Evolutionary conservation across 2,797 vertebrate genomes (phyloP).

Genomic region (Thripadectes ignobilis): DNA sequence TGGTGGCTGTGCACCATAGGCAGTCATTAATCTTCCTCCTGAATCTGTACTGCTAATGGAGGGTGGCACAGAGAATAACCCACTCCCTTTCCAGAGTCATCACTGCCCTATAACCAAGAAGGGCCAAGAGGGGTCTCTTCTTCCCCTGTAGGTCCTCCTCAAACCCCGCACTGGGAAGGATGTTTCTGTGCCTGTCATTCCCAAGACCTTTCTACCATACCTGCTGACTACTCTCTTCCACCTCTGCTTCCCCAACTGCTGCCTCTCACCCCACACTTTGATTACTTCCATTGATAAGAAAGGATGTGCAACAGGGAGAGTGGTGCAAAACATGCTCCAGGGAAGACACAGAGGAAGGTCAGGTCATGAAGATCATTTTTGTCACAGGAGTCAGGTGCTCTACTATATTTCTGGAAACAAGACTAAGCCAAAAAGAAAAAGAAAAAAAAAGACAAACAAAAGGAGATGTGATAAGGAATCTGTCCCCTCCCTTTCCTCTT

Average conservation of each 20-base stretch:
- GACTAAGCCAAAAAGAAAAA: neutral
- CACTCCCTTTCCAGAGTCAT: neutral
- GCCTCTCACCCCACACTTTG: neutral
- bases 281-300: neutral
- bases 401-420: conserved; percentile 9
- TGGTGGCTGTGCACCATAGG: neutral
- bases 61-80: neutral
- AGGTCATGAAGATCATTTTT: neutral
- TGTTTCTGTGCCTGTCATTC: neutral
- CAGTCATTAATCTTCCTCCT: neutral
- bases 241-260: neutral
- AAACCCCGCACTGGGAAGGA: neutral
- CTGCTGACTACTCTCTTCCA: neutral
- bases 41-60: neutral
- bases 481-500: neutral
- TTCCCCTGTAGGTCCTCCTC: neutral
- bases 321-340: neutral
- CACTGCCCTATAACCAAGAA: neutral
- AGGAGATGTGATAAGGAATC: neutral
- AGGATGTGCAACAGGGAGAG: neutral
- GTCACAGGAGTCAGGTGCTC: neutral
- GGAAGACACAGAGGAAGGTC: neutral
- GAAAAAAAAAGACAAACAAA: neutral
- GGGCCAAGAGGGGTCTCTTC: neutral
- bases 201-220: neutral